Evolutionary conservation across 92 coral and sea anemone genomes (phyloP), one percentile per base, ranked within the genome.

Genomic region (Paramuricea clavata): DNA sequence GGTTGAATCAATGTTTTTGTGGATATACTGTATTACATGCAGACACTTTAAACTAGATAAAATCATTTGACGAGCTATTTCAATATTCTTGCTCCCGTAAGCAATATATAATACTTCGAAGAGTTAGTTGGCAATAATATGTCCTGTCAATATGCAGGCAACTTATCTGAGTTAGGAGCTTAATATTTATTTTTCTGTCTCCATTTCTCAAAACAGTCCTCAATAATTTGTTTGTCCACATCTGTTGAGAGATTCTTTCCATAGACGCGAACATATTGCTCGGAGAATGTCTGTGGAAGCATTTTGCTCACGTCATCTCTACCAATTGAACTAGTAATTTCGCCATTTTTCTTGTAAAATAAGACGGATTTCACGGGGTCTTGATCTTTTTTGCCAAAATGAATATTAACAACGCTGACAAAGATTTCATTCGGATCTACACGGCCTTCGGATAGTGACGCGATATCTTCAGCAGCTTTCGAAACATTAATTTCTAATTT

Each of bases 301-400:
- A 95, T 92, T 9, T 47, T 81, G 52, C 97, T 93, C 33, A 95
- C 92, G 93, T 93, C 92, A 7, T 93, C 85, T 86, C 93, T 94
- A 57, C 94, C 85, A 32, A 87, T 68, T 12, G 57, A 72, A 81
- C 86, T 56, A 0, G 99, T 93, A 30, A 59, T 59, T 15, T 79
- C 25, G 12, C 85, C 81, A 13, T 88, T 85, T 85, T 96, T 96
- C 36, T 80, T 82, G 74, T 91, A 96, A 56, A 96, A 94, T 22
- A 94, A 92, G 13, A 96, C 88, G 32, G 93, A 92, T 6, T 94
- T 95, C 13, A 96, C 91, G 19, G 99, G 99, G 41, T 96, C 93
- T 36, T 89, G 44, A 12, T 94, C 93, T 19, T 82, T 84, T 95
- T 91, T 97, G 34, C 99, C 99, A 77, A 93, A 96, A 76, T 91